Conservation (phyloP, 2,888 invertebrate species). For the Lomographa bimaculata region DNA sequence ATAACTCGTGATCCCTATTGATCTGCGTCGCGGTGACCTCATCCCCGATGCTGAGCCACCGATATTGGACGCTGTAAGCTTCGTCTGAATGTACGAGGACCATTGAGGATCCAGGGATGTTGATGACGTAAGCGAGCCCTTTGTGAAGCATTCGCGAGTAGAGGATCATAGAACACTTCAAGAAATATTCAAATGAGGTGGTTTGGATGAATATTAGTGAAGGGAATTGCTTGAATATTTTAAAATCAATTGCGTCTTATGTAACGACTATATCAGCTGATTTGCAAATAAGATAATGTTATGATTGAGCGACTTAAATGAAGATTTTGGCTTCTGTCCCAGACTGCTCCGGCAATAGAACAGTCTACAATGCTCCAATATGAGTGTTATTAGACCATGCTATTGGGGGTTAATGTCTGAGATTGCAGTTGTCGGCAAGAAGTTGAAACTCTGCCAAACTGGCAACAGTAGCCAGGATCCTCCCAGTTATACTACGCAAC, state of each 20-base stretch:
- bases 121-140: neutral
- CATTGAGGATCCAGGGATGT: slow-evolving; percentile 1
- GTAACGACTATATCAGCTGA: too few species aligned
- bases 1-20: slow-evolving; percentile 8
- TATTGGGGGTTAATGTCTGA: slow-evolving; percentile 11
- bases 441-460: slow-evolving; percentile 10
- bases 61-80: slow-evolving; percentile 14
- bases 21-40: slow-evolving; percentile 10
- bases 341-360: slow-evolving; percentile 10
- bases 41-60: slow-evolving; percentile 1
- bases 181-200: too few species aligned
- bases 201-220: too few species aligned
- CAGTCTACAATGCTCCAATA: slow-evolving; percentile 4
- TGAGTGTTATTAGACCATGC: slow-evolving; percentile 10
- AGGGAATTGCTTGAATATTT: too few species aligned
- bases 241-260: too few species aligned
- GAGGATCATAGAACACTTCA: too few species aligned
- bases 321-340: slow-evolving; percentile 1
- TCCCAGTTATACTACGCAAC: neutral
- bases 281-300: too few species aligned
- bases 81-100: slow-evolving; percentile 4
- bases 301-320: neutral
- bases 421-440: slow-evolving; percentile 3
- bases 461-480: neutral
- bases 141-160: too few species aligned